Base-by-base conservation (phyloP, 2,888 invertebrate genomes). In the Andrena camellia region DNA sequence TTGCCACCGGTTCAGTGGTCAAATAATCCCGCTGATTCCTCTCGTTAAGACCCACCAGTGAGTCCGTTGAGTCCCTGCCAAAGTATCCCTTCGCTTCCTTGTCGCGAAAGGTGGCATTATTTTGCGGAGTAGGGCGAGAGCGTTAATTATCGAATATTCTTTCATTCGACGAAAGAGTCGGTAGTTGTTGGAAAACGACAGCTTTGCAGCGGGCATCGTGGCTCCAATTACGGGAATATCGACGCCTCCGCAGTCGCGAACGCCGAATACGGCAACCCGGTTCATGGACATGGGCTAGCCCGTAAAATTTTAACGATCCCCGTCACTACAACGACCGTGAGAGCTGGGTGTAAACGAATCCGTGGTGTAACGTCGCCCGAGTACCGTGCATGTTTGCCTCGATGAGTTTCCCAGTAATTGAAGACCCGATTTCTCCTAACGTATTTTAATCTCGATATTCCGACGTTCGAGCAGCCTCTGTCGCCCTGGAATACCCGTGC, bases 251-350 rank as follows among this genome's bases (percentile, higher is more conserved):
- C 23, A 57, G 7, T 29, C 42, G 48, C 5, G n/a, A n/a, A 23
- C 26, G 7, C 2, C 33, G 66, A 50, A 31, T 26, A 13, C 23
- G 2, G 6, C 23, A 20, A 42, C 59, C 23, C 7, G 2, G 63
- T 33, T 26, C 33, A 8, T 17, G 20, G 1, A 35, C n/a, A 31
- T 52, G 31, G 74, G 42, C 17, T 54, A 31, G 42, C 74, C 68
- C 63, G 69, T 79, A 79, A 80, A 80, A 80, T 76, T 80, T 80
- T 80, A 80, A 80, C 80, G 70, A 76, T 52, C 23, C 13, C 13
- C 62, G 33, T 50, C 48, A 31, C 20, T 20, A 48, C 68, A 20
- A 31, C 57, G 52, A 29, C 35, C 63, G 33, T 20, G 33, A 10
- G 31, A 57, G 63, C 13, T n/a, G 33, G 66, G 35, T 66, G 23